Evolutionary conservation across 2,797 vertebrate species (phyloP), one percentile per base, ranked within the genome.

Genomic region (Acridotheres tristis): DNA sequence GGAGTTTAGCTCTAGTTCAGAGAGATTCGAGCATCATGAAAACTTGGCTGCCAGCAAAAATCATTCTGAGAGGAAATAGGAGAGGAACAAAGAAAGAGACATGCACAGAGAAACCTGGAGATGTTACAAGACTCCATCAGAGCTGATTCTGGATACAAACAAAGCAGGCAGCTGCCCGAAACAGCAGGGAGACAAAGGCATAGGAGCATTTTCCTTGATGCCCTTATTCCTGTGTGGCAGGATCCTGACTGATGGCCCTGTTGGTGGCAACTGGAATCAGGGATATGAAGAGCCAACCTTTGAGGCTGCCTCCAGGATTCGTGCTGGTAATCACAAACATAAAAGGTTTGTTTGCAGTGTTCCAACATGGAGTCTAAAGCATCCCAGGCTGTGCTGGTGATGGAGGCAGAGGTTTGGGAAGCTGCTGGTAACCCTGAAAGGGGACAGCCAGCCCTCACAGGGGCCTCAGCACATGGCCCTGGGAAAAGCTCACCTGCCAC

Each of bases 391-490:
- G 51, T 30, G 34, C 38, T 59, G 38, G 11, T 61, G 34, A 16
- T 43, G 59, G 21, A 82, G 47, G 30, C 10, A 85, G 61, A 66
- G 34, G 47, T 22, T 42, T 47, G 66, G 27, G 13, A 92, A 89
- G 25, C 83, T 36, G 9, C 27, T 55, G 57, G 43, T 50, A 30
- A 75, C 25, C 40, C 53, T 58, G 17, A 11, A 78, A 69, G 13
- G 36, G 27, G 9, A 45, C 48, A 69, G 22, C 38, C 18, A 29
- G 7, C 42, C 22, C 30, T 47, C 3, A 3, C 9, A 36, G 17
- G 38, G 13, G 27, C n/a, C 34, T 79, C 0, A 0, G 16, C 11
- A 48, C 11, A 40, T 2, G 2, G 7, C 32, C 32, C 38, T 34
- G 38, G 13, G 50, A 53, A 68, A 57, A 75, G 25, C 16, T 43